phyloP scores from a whole-genome alignment of 2,113 vertebrate species.

The Halichoeres trimaculatus region DNA sequence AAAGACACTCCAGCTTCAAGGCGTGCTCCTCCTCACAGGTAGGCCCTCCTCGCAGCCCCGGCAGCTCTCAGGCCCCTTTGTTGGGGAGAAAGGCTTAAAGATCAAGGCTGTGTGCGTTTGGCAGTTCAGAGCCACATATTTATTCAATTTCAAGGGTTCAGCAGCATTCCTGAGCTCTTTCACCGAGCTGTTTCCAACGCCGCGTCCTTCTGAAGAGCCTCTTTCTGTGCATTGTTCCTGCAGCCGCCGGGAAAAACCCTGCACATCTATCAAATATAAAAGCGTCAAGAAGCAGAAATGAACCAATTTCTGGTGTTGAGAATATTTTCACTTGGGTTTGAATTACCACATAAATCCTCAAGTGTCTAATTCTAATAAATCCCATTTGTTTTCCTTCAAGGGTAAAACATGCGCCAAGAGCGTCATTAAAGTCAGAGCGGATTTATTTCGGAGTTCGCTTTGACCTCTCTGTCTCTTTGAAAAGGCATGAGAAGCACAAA shows the following conservation, averaged over 20 bases:
- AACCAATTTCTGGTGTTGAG: constrained; percentile 17
- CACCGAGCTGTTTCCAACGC: constrained; percentile 49
- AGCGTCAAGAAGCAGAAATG: constrained; percentile 4
- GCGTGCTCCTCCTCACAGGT: constrained; percentile 19
- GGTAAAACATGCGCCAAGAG: constrained; percentile 24
- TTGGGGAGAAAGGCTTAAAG: constrained; percentile 55
- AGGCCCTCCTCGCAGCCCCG: not conserved
- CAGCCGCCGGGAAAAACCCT: constrained; percentile 12
- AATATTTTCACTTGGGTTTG: constrained; percentile 33
- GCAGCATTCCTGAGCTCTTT: constrained; percentile 49
- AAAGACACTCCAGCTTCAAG: constrained; percentile 31
- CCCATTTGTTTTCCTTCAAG: constrained; percentile 39
- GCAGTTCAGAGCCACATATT: constrained; percentile 58
- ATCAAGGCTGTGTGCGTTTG: constrained; percentile 59
- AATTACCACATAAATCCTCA: constrained; percentile 38
- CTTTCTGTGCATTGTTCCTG: constrained; percentile 29
- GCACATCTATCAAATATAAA: not conserved
- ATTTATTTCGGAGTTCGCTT: constrained; percentile 18
- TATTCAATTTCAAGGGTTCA: constrained; percentile 66
- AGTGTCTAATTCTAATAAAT: constrained; percentile 45
- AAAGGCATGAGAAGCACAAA: not conserved
- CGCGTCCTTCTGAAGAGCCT: constrained; percentile 42
- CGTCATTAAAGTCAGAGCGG: constrained; percentile 1
- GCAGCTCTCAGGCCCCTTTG: constrained; percentile 43
- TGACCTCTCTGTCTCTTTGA: not conserved